Percentiles rank a stretch among this genome's conserved stretches.
Conservation (phyloP, 2,888 invertebrate genomes). For the Microctonus brassicae region DNA sequence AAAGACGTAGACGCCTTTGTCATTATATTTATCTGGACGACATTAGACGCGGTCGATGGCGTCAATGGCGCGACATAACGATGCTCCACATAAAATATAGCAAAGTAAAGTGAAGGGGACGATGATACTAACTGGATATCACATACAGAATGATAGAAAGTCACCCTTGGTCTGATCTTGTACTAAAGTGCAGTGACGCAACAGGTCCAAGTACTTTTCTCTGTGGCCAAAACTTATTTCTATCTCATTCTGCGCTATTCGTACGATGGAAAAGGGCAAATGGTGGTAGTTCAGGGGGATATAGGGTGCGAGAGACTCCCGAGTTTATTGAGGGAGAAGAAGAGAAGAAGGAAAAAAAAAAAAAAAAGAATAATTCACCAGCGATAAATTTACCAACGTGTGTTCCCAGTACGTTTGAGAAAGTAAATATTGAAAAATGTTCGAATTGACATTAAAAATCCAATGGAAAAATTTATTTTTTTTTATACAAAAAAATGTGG, state of each 20-base stretch:
- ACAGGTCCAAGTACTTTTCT: neutral
- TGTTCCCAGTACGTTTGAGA: neutral
- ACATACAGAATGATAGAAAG: neutral
- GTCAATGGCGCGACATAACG: neutral
- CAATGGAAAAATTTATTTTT: no score
- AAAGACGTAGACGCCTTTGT: neutral
- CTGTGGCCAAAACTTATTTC: slow-evolving; percentile 11
- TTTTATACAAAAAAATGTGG: no score
- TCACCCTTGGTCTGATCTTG: neutral
- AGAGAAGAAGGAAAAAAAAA: neutral
- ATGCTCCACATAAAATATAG: neutral
- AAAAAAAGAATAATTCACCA: neutral
- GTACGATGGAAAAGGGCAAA: neutral
- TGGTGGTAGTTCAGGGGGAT: neutral
- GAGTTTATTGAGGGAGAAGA: neutral
- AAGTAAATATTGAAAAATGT: neutral
- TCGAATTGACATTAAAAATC: neutral
- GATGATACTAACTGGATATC: neutral
- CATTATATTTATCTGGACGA: neutral
- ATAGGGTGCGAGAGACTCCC: neutral
- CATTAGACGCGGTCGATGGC: neutral
- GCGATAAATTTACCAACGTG: neutral
- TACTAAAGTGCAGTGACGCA: neutral
- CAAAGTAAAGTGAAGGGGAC: neutral
- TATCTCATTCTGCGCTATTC: slow-evolving; percentile 7